Base-by-base conservation (phyloP, 2,888 invertebrate genomes). In the Heteropelma amictum region DNA sequence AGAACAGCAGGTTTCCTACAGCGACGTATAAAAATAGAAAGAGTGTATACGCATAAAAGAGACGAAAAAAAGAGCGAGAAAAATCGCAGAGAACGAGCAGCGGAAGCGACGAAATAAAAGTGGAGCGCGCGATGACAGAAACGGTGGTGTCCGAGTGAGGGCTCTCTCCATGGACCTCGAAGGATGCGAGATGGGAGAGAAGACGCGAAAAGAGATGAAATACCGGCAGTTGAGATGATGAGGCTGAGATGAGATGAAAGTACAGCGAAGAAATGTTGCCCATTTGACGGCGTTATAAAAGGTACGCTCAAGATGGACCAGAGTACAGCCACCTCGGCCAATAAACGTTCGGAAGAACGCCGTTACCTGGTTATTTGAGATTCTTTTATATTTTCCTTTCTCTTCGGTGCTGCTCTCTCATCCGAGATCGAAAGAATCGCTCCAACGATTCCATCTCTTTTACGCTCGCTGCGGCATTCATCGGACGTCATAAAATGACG, bases 41-140 rank as follows among this genome's bases (percentile, higher is more conserved):
- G 26, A 10, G 14, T 4, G 47, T n/a, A n/a, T n/a, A n/a, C n/a
- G n/a, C n/a, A n/a, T n/a, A 47, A 56, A 33, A 58, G 40, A 19
- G 19, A 19, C 23, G 14, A 14, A 60, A 19, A 8, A 19, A 30
- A 30, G 45, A 19, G 6, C 1, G 40, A 56, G 56, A 64, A 23
- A 63, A 54, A 51, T 51, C 28, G 28, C 42, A 26, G 53, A 17
- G 67, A 75, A 71, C 58, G 64, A 72, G 76, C 78, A 70, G 76
- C n/a, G n/a, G n/a, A 77, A 80, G 78, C 64, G 70, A 67, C 65
- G 74, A 67, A 70, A 47, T 70, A 54, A 70, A 76, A 63, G 68
- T 26, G 64, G 33, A 63, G 56, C 64, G 40, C 45, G 21, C n/a
- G n/a, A n/a, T n/a, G 56, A 40, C 7, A 53, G 51, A 26, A 63